These are phyloP conservation scores for Phoebastria nigripes DNA, from an alignment of 2,797 vertebrate genomes.

Conservation along the genomic window DNA sequence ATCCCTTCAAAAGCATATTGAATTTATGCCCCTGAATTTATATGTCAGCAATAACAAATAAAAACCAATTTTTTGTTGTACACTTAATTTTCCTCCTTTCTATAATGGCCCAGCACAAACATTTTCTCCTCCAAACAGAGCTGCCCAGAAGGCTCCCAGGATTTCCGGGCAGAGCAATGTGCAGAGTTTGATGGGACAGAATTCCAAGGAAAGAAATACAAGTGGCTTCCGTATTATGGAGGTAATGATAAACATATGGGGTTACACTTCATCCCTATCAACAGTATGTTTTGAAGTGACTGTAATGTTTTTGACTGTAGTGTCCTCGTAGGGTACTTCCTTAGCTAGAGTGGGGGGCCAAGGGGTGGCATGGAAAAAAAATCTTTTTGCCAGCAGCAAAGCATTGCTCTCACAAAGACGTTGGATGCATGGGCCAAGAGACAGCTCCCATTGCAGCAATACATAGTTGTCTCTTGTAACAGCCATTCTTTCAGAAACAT, in stretches of 20 bases:
- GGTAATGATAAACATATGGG: conserved; percentile 71
- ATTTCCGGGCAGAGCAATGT: conserved; percentile 95
- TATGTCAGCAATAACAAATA: background rate
- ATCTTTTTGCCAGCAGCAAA: background rate
- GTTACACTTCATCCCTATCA: background rate
- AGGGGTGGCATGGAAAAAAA: background rate
- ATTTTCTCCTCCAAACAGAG: conserved; percentile 72
- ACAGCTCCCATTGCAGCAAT: background rate
- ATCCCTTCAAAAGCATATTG: background rate
- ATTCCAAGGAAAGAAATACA: conserved; percentile 89
- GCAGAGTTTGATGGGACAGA: conserved; percentile 85
- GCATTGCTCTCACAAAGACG: background rate
- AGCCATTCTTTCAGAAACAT: background rate
- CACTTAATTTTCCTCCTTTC: background rate
- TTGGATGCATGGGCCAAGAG: background rate
- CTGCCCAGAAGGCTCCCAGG: conserved; percentile 84
- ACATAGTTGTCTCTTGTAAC: background rate
- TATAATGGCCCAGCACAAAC: background rate
- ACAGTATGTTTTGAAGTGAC: background rate
- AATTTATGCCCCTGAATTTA: background rate
- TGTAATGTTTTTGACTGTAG: background rate
- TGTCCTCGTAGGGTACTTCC: background rate
- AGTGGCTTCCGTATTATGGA: conserved; percentile 94
- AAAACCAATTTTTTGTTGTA: background rate
- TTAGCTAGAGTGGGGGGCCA: background rate